A percentile compares a stretch with the other conserved stretches of the same genome.
These are phyloP conservation scores for Carpatolechia fugitivella DNA, from an alignment of 2,888 invertebrate species.

Conservation along the genomic window DNA sequence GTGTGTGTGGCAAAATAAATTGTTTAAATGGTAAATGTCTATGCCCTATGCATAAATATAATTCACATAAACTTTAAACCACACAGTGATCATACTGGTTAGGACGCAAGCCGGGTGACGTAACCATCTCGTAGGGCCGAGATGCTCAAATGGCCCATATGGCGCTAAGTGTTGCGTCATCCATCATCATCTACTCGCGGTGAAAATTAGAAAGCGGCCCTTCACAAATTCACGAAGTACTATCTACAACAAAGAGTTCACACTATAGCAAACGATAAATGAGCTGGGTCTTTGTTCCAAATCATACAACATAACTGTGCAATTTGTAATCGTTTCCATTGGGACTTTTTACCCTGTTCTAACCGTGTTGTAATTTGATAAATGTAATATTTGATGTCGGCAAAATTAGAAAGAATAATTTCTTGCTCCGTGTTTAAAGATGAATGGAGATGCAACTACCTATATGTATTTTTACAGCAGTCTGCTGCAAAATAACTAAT, in stretches of 20 bases:
- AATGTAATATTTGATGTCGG: not conserved
- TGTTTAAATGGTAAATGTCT: no score
- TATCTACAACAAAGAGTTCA: not conserved
- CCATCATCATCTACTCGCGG: slow-evolving; percentile 28
- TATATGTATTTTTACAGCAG: no score
- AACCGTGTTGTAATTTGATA: not conserved
- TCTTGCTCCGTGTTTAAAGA: not conserved
- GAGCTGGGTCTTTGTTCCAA: not conserved
- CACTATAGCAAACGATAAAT: slow-evolving; percentile 4
- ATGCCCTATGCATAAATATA: no score
- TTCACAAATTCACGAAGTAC: slow-evolving; percentile 24
- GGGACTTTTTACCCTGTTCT: not conserved
- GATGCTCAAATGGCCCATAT: slow-evolving; percentile 48
- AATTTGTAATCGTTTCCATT: not conserved
- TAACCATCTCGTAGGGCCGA: slow-evolving; percentile 42
- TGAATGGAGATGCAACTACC: not conserved
- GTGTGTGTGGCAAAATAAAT: no score
- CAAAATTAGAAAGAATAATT: not conserved
- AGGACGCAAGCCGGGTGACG: slow-evolving; percentile 32
- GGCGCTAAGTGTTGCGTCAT: slow-evolving; percentile 50
- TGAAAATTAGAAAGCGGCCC: slow-evolving; percentile 66
- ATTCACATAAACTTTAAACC: slow-evolving; percentile 12
- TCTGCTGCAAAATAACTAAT: no score
- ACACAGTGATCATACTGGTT: slow-evolving; percentile 6
- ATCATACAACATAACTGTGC: not conserved